Conservation (phyloP, 2,797 vertebrate species). For the Eulemur coronatus region DNA sequence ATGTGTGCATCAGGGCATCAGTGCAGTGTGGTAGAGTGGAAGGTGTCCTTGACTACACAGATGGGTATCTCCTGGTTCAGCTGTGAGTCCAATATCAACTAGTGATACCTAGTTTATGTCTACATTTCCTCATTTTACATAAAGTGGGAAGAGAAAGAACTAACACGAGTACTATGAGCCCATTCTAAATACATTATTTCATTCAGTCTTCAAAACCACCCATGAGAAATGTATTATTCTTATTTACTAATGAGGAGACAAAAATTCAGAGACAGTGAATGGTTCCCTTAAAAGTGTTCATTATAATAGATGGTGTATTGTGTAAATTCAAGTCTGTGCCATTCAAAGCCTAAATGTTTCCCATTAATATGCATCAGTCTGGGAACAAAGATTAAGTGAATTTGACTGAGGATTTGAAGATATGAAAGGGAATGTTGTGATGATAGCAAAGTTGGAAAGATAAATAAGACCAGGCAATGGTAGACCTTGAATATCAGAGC, state of each 20-base stretch:
- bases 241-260: neutral
- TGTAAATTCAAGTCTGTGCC: neutral
- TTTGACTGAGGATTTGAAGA: neutral
- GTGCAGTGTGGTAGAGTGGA: fast-evolving
- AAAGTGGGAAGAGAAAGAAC: neutral
- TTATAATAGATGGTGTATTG: neutral
- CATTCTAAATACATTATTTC: neutral
- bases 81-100: neutral
- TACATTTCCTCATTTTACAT: neutral
- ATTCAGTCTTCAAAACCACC: neutral
- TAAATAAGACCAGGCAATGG: too few relatives aligned
- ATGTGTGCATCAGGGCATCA: neutral
- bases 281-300: neutral
- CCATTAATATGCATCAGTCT: neutral
- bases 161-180: neutral
- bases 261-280: neutral
- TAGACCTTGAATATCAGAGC: neutral
- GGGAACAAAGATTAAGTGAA: neutral
- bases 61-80: too few relatives aligned
- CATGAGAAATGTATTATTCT: neutral
- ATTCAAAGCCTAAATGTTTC: neutral
- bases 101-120: neutral
- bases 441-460: neutral
- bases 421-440: neutral
- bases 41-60: neutral